Conservation (phyloP, 2,797 vertebrate species). For the Tapirus indicus region DNA sequence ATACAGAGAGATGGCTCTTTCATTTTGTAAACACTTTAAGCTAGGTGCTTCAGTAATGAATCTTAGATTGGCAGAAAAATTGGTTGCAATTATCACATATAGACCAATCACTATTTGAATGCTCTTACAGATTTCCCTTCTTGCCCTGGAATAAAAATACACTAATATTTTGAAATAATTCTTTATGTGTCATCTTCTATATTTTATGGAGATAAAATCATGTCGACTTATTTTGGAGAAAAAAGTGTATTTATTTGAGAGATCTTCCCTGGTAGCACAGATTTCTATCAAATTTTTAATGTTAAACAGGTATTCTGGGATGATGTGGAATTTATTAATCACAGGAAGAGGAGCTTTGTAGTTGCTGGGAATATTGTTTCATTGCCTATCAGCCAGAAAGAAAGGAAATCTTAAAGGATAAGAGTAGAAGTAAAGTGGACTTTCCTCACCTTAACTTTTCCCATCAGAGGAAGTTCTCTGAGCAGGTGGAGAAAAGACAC, state of each 20-base stretch:
- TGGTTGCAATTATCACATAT: neutral
- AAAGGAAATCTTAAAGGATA: constrained; percentile 19
- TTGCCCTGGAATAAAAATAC: constrained; percentile 33
- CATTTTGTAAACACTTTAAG: constrained; percentile 61
- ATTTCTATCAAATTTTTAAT: constrained; percentile 48
- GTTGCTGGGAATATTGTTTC: constrained; percentile 20
- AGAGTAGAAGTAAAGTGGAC: constrained; percentile 47
- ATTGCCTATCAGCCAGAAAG: neutral
- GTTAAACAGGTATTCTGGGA: neutral
- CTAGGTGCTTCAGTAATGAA: constrained; percentile 7
- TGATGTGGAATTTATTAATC: neutral
- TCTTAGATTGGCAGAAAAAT: constrained; percentile 49
- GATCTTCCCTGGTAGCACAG: neutral
- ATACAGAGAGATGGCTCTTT: neutral
- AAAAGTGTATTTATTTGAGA: neutral
- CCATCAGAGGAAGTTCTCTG: constrained; percentile 43
- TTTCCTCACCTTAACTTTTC: constrained; percentile 62
- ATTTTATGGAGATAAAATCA: constrained; percentile 33
- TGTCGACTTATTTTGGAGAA: neutral
- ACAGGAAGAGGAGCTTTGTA: neutral
- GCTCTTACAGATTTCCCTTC: neutral
- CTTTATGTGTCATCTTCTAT: neutral
- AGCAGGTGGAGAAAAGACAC: constrained; percentile 12
- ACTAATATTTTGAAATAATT: constrained; percentile 52
- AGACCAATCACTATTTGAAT: neutral